These are phyloP conservation scores for Drosophila mayri DNA, from an alignment of 1,140 invertebrate species.

Conservation along the genomic window DNA sequence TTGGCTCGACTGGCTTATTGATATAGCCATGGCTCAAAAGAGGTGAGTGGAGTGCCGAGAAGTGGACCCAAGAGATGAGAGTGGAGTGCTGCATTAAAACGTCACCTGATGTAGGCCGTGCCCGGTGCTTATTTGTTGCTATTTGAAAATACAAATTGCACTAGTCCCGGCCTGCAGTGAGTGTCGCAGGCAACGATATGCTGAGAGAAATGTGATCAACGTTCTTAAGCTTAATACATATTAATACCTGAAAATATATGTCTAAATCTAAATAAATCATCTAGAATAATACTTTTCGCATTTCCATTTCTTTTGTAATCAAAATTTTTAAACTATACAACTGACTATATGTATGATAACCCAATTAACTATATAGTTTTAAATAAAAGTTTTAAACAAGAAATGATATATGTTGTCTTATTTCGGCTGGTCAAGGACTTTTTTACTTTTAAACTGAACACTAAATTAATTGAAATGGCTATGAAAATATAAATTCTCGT, in stretches of 20 bases:
- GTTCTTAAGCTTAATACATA: not conserved
- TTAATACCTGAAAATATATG: no score
- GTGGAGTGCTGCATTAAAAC: conserved; percentile 74
- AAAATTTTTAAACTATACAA: no score
- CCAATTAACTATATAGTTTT: no score
- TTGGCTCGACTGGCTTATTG: conserved; percentile 53
- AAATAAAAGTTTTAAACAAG: no score
- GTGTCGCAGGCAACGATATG: conserved; percentile 65
- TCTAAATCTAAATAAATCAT: no score
- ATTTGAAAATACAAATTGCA: conserved; percentile 81
- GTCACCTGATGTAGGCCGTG: conserved; percentile 84
- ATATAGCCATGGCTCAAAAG: conserved; percentile 42
- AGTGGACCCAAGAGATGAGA: conserved; percentile 30
- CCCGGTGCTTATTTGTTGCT: conserved; percentile 82
- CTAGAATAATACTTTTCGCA: no score
- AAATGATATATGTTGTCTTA: no score
- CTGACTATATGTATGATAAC: no score
- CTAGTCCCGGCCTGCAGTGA: conserved; percentile 85
- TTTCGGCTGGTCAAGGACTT: no score
- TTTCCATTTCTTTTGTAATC: no score
- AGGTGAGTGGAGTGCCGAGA: conserved; percentile 22
- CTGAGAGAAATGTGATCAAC: conserved; percentile 3
- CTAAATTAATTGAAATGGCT: not conserved
- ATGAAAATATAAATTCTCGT: not conserved
- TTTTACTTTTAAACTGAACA: not conserved